phyloP scores from a whole-genome alignment of 1,140 invertebrate species.

The Drosophila lacertosa region DNA sequence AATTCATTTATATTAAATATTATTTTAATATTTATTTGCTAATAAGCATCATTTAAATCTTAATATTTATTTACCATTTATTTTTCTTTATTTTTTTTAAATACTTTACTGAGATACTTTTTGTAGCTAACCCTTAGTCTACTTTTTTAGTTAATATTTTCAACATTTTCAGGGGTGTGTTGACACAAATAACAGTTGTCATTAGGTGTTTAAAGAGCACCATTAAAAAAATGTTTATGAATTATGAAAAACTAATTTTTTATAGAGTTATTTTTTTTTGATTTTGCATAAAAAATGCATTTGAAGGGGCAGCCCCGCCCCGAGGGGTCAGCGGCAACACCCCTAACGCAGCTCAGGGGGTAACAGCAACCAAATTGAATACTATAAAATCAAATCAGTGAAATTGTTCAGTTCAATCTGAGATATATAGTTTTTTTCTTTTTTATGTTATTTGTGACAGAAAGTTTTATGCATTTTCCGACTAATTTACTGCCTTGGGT shows the following conservation, averaged over 20 bases:
- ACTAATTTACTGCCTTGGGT: constrained; percentile 44
- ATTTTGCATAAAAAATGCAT: constrained; percentile 64
- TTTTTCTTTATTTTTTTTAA: no score
- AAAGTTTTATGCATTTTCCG: constrained; percentile 62
- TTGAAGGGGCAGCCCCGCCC: constrained; percentile 27
- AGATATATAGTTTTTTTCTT: constrained; percentile 49
- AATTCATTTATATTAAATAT: no score
- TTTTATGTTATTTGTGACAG: constrained; percentile 65
- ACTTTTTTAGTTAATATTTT: constrained; percentile 17
- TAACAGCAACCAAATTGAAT: constrained; percentile 16
- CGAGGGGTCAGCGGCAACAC: constrained; percentile 31
- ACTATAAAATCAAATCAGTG: constrained; percentile 46
- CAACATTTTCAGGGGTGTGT: constrained; percentile 46
- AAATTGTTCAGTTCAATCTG: constrained; percentile 22
- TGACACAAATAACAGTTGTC: constrained; percentile 46
- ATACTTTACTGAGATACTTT: neutral
- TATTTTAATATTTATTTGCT: no score
- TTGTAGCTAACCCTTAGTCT: neutral
- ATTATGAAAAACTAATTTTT: constrained; percentile 5
- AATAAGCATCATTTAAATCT: no score
- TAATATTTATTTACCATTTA: no score
- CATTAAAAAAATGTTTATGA: constrained; percentile 56
- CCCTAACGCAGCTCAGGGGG: constrained; percentile 38
- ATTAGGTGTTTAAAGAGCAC: constrained; percentile 54
- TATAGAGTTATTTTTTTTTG: constrained; percentile 18